Conservation (phyloP, 2,113 vertebrate genomes). For the Sporophila hypoxantha region DNA sequence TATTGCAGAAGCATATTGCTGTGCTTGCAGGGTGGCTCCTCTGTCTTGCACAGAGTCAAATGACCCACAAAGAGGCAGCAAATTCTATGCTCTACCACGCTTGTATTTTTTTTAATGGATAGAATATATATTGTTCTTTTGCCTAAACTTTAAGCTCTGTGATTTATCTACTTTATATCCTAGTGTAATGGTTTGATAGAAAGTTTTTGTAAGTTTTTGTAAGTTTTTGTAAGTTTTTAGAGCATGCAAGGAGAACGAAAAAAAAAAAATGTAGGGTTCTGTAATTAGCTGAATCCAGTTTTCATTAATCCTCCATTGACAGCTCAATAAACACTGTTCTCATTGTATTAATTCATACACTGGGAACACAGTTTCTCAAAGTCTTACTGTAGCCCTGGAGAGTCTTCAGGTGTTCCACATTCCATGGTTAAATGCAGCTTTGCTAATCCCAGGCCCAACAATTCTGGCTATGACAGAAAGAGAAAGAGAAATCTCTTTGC, state of each 20-base stretch:
- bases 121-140: background rate
- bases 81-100: background rate
- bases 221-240: slow-evolving; percentile 18
- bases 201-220: background rate
- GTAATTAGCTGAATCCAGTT: background rate
- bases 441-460: background rate
- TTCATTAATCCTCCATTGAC: background rate
- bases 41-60: background rate
- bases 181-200: background rate
- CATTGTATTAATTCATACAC: background rate
- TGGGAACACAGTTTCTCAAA: background rate
- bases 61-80: background rate
- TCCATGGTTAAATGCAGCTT: background rate
- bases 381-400: background rate
- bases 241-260: background rate
- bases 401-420: background rate
- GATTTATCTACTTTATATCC: background rate
- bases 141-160: background rate
- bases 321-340: background rate
- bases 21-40: background rate
- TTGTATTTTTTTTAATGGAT: background rate
- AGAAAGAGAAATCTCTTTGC: slow-evolving; percentile 16
- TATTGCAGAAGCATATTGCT: slow-evolving; percentile 23
- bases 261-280: background rate
- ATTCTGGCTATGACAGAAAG: slow-evolving; percentile 9